Evolutionary conservation across 37 sponge, comb jelly and placozoan genomes (phyloP), one percentile per base, ranked within the genome.

Genomic region (Halichondria panicea): DNA sequence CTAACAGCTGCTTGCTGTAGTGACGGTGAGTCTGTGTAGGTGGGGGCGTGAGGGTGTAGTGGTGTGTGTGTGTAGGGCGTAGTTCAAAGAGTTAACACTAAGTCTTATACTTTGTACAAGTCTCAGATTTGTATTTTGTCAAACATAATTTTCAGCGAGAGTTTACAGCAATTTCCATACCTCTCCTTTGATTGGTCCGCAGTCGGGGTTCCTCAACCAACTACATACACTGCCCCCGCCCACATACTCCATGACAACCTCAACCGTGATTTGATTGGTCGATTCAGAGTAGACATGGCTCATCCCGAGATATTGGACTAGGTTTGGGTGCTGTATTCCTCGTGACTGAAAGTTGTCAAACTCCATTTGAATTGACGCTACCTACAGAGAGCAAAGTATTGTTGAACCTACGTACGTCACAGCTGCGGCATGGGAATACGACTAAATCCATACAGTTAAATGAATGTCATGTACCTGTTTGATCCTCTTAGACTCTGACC

Each of bases 191-290:
- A 81, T 40, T 7, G 82, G 78, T 0, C 71, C 43, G 54, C 54
- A 60, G 43, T 68, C 72, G 27, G 82, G 72, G 36, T 76, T 81
- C 36, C 77, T 71, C 57, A 81, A 35, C 37, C 63, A 64, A 25
- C 53, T 75, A 36, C 44, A 65, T 4, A 81, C 38, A 77, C 57
- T 81, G 24, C 88, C 88, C 55, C 88, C 88, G 43, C 77, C 76
- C 62, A 81, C 82, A 38, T 81, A 81, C 65, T 88, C 88, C 72
- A 81, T 76, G 12, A 72, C 46, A 56, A 89, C 89, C 84, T 78
- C 75, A 3, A 89, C 80, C 43, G 30, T 48, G 0, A 90, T 90
- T 21, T 55, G 70, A 43, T 79, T 59, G 33, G 76, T 73, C 0
- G 31, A 39, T 4, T 34, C 68, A 2, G 22, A 22, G 27, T 24